These are phyloP conservation scores for Stegastes partitus DNA, from an alignment of 2,113 vertebrate genomes.

Conservation along the genomic window DNA sequence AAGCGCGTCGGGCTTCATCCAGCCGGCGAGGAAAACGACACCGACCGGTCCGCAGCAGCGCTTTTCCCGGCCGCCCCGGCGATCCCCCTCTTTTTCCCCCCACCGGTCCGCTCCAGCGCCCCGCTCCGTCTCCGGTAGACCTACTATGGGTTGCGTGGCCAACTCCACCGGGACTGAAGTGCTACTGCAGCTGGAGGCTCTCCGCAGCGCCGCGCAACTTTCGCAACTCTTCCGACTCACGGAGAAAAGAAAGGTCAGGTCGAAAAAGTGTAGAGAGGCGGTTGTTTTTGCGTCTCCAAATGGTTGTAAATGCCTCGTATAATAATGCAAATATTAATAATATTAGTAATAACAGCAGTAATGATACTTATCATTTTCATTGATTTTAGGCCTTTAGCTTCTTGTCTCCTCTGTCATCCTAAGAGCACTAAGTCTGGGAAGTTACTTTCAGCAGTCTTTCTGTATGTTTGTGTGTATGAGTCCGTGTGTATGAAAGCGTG, in stretches of 20 bases:
- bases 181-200: constrained; percentile 86
- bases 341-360: constrained; percentile 30
- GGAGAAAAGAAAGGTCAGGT: constrained; percentile 87
- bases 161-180: constrained; percentile 87
- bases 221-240: constrained; percentile 83
- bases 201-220: constrained; percentile 85
- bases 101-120: constrained; percentile 41
- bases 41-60: constrained; percentile 41
- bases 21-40: constrained; percentile 39
- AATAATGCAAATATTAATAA: constrained; percentile 26
- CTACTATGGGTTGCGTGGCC: constrained; percentile 88
- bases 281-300: neutral
- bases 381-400: constrained; percentile 21
- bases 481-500: constrained; percentile 35
- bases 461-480: constrained; percentile 31
- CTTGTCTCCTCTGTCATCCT: constrained; percentile 20
- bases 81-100: no score
- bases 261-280: constrained; percentile 6
- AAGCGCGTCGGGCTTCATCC: constrained; percentile 62
- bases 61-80: constrained; percentile 45
- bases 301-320: neutral
- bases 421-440: constrained; percentile 54
- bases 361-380: neutral
- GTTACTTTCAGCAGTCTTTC: constrained; percentile 65
- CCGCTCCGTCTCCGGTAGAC: constrained; percentile 50